Evolutionary conservation across 2,113 vertebrate species (phyloP).

Genomic region (Pandion haliaetus): DNA sequence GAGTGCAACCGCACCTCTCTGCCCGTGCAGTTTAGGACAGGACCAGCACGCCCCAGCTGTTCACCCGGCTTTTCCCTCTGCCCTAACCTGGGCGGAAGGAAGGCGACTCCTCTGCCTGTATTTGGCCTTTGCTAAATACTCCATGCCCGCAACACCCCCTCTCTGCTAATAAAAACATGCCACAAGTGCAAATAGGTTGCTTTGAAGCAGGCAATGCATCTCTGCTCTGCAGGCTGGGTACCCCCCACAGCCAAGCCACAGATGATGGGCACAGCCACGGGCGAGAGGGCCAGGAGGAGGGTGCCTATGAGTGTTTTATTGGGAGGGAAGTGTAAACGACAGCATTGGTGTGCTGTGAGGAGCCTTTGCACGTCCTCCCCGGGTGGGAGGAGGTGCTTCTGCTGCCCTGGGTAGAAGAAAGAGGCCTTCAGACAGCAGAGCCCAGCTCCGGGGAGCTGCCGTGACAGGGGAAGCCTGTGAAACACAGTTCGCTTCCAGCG

Average conservation of each 20-base stretch:
- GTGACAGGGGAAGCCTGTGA: background rate
- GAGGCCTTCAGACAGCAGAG: background rate
- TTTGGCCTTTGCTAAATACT: background rate
- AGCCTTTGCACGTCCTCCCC: rapidly evolving
- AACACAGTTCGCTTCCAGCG: rapidly evolving
- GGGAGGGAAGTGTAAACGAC: background rate
- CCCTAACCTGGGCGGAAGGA: background rate
- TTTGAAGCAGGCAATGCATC: background rate
- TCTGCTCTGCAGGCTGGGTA: background rate
- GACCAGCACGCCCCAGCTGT: rapidly evolving
- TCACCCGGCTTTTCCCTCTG: background rate
- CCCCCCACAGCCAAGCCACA: background rate
- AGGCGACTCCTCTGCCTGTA: background rate
- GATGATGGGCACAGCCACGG: background rate
- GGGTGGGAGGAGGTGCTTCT: background rate
- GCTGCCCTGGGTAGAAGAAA: background rate
- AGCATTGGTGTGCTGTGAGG: background rate
- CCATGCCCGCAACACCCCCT: background rate
- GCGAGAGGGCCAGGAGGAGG: background rate
- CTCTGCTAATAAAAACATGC: background rate
- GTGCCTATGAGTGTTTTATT: background rate
- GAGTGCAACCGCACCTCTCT: rapidly evolving
- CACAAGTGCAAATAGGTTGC: background rate
- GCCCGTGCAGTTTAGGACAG: rapidly evolving
- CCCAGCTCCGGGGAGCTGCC: rapidly evolving